These are phyloP conservation scores for Tragelaphus strepsiceros DNA, from an alignment of 2,113 vertebrate species.

Conservation along the genomic window DNA sequence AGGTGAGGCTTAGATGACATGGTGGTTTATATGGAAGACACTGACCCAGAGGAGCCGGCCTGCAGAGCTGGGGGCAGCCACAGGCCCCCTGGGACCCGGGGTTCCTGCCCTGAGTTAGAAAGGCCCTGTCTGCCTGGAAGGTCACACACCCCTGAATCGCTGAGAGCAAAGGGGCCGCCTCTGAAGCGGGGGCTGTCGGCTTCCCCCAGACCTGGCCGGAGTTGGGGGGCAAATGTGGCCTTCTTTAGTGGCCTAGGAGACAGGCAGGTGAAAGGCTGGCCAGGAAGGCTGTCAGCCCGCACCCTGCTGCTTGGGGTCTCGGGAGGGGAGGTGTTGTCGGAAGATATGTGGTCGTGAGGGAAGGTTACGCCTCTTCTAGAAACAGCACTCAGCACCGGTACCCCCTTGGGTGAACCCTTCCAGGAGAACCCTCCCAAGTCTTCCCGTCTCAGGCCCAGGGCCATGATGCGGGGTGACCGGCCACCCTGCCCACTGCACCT, in stretches of 20 bases:
- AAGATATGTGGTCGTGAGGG: fast-evolving
- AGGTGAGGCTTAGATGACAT: fast-evolving
- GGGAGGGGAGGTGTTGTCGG: fast-evolving
- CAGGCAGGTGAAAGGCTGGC: fast-evolving
- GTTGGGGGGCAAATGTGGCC: fast-evolving
- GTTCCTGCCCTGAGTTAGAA: fast-evolving
- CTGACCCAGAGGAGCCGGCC: fast-evolving
- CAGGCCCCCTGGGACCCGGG: fast-evolving
- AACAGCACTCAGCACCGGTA: background rate
- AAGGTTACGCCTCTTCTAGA: background rate
- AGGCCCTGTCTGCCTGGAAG: background rate
- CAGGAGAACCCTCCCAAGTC: too few relatives aligned
- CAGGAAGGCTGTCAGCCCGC: fast-evolving
- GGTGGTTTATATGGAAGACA: fast-evolving
- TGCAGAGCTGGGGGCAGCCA: fast-evolving
- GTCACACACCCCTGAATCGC: background rate
- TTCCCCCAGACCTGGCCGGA: background rate
- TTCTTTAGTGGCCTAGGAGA: fast-evolving
- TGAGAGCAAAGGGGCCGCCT: background rate
- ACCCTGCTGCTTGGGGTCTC: background rate
- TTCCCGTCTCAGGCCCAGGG: background rate
- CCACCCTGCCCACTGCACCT: fast-evolving
- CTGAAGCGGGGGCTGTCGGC: too few relatives aligned
- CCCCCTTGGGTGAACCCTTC: background rate
- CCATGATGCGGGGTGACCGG: too few relatives aligned